Conservation (phyloP, 2,113 vertebrate species). For the Podarcis raffonei region DNA sequence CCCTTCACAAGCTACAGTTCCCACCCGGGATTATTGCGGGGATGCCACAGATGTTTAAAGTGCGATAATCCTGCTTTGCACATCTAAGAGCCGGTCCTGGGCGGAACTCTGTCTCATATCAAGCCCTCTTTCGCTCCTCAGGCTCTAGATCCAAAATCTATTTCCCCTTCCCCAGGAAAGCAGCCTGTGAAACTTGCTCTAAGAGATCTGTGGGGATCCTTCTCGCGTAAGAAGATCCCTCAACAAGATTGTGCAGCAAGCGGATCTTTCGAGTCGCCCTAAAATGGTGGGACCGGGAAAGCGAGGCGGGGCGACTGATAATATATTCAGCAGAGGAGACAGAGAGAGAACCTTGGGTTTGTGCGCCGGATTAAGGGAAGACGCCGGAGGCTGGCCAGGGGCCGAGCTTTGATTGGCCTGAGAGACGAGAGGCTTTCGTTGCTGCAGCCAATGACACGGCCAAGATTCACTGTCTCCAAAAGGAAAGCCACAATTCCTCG, state of each 20-base stretch:
- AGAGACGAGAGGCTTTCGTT: slow-evolving; percentile 34
- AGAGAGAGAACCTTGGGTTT: slow-evolving; percentile 41
- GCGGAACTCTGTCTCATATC: slow-evolving; percentile 46
- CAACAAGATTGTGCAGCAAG: no score
- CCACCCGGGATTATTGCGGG: no score
- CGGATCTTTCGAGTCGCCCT: no score
- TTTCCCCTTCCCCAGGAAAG: not conserved
- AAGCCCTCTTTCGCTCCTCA: not conserved
- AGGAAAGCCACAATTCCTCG: slow-evolving; percentile 54
- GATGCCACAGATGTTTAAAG: no score
- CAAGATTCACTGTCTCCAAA: slow-evolving; percentile 23
- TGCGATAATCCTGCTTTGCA: no score
- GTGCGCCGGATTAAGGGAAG: slow-evolving; percentile 43
- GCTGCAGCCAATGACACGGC: slow-evolving; percentile 31
- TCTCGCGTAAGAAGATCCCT: no score
- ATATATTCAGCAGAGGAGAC: slow-evolving; percentile 29
- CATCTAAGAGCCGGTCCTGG: slow-evolving; percentile 30
- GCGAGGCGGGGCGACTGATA: slow-evolving; percentile 20
- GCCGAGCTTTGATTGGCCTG: rapidly evolving
- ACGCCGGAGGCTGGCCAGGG: not conserved
- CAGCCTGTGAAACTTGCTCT: no score
- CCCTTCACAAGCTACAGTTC: no score
- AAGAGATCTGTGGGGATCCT: no score
- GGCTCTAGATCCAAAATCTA: not conserved
- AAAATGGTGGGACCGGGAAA: not conserved